Conservation (phyloP, 2,888 invertebrate species). For the Leptothorax acervorum region DNA sequence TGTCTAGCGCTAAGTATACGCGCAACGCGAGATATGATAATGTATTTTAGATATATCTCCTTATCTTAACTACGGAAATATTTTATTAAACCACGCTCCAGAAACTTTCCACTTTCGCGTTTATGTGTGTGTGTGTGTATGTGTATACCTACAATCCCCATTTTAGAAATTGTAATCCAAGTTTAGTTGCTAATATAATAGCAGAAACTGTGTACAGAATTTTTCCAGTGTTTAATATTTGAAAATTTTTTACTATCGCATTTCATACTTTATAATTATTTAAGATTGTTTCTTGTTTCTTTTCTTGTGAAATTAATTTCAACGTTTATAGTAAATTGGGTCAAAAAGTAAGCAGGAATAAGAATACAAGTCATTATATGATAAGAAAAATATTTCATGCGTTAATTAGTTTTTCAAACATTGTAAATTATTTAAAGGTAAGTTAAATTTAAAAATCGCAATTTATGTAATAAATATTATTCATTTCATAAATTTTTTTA, state of each 20-base stretch:
- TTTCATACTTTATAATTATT: background rate
- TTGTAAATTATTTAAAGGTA: background rate
- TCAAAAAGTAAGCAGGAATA: background rate
- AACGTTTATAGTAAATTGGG: background rate
- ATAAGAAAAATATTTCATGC: background rate
- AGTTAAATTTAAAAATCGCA: background rate
- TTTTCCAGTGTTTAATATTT: background rate
- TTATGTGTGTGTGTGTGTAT: background rate
- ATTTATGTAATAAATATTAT: background rate
- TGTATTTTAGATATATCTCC: too few species aligned
- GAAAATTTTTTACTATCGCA: background rate
- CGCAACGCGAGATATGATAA: too few species aligned
- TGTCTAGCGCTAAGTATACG: too few species aligned
- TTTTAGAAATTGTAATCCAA: constrained; percentile 11
- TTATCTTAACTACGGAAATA: too few species aligned
- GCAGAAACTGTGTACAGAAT: background rate
- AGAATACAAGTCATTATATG: background rate
- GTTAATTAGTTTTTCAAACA: background rate
- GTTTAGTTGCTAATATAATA: constrained; percentile 11
- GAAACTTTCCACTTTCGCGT: background rate
- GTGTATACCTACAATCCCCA: background rate
- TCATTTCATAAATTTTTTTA: background rate
- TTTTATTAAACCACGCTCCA: background rate
- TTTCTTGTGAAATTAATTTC: background rate
- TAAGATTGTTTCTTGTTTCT: background rate